Evolutionary conservation across 2,113 vertebrate genomes (phyloP), one percentile per base, ranked within the genome.

Genomic region (Probosciger aterrimus): DNA sequence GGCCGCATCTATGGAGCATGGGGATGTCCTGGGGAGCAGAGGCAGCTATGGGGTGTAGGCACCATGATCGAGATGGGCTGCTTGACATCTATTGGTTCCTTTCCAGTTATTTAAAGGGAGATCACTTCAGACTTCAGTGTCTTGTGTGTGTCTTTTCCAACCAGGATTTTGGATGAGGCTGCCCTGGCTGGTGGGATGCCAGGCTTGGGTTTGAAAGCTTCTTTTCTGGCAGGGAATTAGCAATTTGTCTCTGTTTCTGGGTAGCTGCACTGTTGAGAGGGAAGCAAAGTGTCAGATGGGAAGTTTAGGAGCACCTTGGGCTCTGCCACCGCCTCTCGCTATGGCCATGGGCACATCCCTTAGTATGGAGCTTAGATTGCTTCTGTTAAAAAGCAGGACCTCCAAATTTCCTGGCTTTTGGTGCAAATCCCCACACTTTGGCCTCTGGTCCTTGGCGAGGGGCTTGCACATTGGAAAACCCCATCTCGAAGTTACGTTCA

Each of bases 41-140:
- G 46, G 46, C 59, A 80, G 52, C 16, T 33, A 3, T 16, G 28
- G 39, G 53, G 39, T 43, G 53, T 0, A 14, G 11, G 19, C 50
- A 35, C 5, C 0, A 0, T 30, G 64, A 28, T 18, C 1, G 1
- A 23, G 22, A 33, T 13, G 11, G 5, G 33, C 33, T 2, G 1
- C 65, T 73, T 74, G 68, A 20, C 63, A 19, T 46, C 59, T 71
- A 1, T 30, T 5, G 15, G 11, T 84, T 86, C 44, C 7, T n/a
- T 87, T 75, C 30, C 5, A 6, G 14, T 50, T 71, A 50, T 67
- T 93, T 75, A 47, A 23, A 60, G 41, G 41, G 59, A 67, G 20
- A 55, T 75, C 2, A 8, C 41, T 81, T 55, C 47, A 19, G 82
- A 37, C 31, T 76, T 59, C 10, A 71, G 30, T 31, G 86, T 24